Base-by-base conservation (phyloP, 2,113 vertebrate species). In the Acinonyx jubatus region DNA sequence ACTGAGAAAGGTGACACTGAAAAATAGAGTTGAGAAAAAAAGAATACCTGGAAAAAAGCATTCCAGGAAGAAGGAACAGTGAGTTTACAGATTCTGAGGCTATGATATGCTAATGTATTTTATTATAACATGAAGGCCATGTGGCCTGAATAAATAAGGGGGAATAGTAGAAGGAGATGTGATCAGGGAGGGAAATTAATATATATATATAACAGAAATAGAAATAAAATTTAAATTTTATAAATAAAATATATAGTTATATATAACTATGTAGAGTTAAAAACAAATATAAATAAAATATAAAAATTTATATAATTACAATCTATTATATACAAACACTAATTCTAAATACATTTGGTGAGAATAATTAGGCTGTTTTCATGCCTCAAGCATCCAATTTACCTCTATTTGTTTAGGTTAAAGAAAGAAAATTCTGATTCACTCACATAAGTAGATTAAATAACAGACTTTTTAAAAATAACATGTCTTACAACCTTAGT, bases 381-480 rank as follows among this genome's bases (percentile, higher is more conserved):
- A 85, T 81, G 27, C 57, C 27, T 86, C 19, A 33, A 33, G 74
- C 14, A 68, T 89, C 31, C 27, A 91, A 68, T 90, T 95, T 61
- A 41, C 23, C 18, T 76, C 25, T 50, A 83, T 68, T 48, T 96
- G 11, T 41, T 63, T 89, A 86, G 21, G 2, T 68, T 41, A 86
- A 90, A 94, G 81, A 50, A 29, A 80, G 38, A 88, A 86, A 69
- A 81, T 90, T 86, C 36, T 86, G 31, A 89, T 71, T 87, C 80
- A 80, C 25, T 93, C 11, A 76, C 5, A 23, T 90, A 52, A 80
- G 31, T n/a, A 76, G 27, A 78, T 94, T 29, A 88, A 69, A 87
- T 94, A 41, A 36, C 68, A 80, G 73, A 41, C 88, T 76, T 81
- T 36, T 48, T 8, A 11, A 2, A 79, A 88, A 74, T 18, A 57